Conservation (phyloP, 2,113 vertebrate genomes). For the Calyptomena viridis region DNA sequence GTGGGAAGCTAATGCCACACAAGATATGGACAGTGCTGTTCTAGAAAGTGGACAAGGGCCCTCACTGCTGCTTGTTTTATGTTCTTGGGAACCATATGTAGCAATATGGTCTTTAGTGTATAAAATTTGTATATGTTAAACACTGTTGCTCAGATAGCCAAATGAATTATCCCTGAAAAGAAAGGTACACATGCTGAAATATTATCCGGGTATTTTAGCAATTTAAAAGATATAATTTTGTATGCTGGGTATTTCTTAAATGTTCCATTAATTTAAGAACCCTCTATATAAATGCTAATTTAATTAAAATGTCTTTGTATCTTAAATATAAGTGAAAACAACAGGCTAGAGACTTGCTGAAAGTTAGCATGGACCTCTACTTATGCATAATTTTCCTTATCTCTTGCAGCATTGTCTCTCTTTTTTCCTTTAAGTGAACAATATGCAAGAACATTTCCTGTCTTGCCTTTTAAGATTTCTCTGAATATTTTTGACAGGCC, state of each 20-base stretch:
- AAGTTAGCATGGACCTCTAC: neutral
- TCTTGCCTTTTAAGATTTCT: neutral
- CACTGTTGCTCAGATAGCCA: neutral
- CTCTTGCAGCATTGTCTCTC: neutral
- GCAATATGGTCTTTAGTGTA: neutral
- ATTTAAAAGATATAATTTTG: neutral
- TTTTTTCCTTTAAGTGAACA: neutral
- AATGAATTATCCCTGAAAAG: neutral
- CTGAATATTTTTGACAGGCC: neutral
- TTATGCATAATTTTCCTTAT: constrained; percentile 20
- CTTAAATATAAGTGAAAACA: constrained; percentile 29
- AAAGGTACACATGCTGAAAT: neutral
- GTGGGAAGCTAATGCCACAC: neutral
- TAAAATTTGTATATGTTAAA: neutral
- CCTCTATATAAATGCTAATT: constrained; percentile 28
- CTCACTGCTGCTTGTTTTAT: neutral
- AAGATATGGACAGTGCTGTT: neutral
- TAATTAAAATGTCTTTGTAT: constrained; percentile 37
- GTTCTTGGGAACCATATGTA: neutral
- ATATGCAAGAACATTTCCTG: neutral
- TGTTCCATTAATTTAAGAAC: constrained; percentile 16
- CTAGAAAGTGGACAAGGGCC: neutral
- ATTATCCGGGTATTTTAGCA: neutral
- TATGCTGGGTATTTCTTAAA: neutral
- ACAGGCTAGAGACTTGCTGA: neutral